Base-by-base conservation (phyloP, 2,888 invertebrate species). In the Scaptomyza reducta region DNA sequence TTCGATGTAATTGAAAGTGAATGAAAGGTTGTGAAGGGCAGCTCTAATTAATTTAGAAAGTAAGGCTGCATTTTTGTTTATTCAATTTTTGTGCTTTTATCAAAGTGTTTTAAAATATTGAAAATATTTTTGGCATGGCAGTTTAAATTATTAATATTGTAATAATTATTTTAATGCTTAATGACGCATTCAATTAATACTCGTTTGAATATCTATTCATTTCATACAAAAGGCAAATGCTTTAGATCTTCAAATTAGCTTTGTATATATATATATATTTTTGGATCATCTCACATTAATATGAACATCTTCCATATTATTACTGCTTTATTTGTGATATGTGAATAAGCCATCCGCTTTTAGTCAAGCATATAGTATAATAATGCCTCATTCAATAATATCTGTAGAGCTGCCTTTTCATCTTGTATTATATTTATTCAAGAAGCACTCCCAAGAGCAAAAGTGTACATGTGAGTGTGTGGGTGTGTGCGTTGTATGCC, bases 341-440 rank as follows among this genome's bases (percentile, higher is more conserved):
- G 14, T 7, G 38, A 25, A 38, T 25, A 27, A 38, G 25, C 50
- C 50, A 25, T n/a, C 5, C 33, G 9, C 35, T 50, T 42, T 11
- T 18, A 18, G 11, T 41, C 16, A 16, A 41, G 41, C 11, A 16
- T 46, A 11, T 16, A 46, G 22, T 7, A 2, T 18, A 35, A 13
- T 49, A 14, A 7, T 47, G 10, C 11, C 33, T 13, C 16, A 38
- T 38, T 40, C 50, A 50, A 50, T 50, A 50, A 50, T 40, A 38
- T 50, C 14, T 38, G 14, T 25, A 16, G 50, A 38, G 40, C 22
- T 25, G 35, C 31, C 18, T 38, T 38, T 50, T 50, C 22, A 50
- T 40, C 25, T 14, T 50, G 25, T 50, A 25, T 38, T 25, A 25
- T 1, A 11, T 38, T 14, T 38, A 14, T 22, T 35, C 2, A 14